A percentile compares a stretch with the other conserved stretches of the same genome.
These are phyloP conservation scores for Achlya flavicornis DNA, from an alignment of 2,888 invertebrate genomes.

Conservation along the genomic window DNA sequence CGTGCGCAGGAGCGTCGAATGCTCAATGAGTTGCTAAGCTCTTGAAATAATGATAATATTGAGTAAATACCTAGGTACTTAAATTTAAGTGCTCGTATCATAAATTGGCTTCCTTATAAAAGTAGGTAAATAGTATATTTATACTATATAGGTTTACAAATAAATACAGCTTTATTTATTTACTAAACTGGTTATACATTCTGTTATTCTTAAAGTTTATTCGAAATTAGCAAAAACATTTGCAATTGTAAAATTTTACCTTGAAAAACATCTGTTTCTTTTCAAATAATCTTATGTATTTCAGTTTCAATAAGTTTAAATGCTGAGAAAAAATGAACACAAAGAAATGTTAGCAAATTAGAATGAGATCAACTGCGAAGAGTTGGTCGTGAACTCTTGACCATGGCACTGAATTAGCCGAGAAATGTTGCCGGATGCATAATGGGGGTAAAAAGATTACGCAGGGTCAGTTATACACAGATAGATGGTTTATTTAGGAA, in stretches of 20 bases:
- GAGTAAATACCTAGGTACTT: not conserved
- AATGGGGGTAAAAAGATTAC: not conserved
- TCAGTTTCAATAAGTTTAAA: not conserved
- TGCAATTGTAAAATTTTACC: no score
- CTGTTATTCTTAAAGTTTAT: no score
- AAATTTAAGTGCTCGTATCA: not conserved
- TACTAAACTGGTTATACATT: no score
- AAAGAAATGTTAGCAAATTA: not conserved
- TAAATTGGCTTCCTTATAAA: not conserved
- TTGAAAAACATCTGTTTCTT: not conserved
- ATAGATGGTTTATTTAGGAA: not conserved
- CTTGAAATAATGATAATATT: not conserved
- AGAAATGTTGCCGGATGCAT: not conserved
- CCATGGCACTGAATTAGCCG: constrained; percentile 1
- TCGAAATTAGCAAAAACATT: no score
- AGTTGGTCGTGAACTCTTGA: constrained; percentile 2
- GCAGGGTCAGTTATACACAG: not conserved
- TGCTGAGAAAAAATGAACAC: not conserved
- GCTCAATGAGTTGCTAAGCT: not conserved
- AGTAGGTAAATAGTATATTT: no score
- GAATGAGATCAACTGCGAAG: not conserved
- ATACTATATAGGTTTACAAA: not conserved
- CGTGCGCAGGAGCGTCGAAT: not conserved
- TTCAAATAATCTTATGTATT: not conserved
- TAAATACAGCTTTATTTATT: not conserved